A percentile compares a stretch with the other conserved stretches of the same genome.
Conservation (phyloP, 2,797 vertebrate species). For the Gymnothorax reevesii region DNA sequence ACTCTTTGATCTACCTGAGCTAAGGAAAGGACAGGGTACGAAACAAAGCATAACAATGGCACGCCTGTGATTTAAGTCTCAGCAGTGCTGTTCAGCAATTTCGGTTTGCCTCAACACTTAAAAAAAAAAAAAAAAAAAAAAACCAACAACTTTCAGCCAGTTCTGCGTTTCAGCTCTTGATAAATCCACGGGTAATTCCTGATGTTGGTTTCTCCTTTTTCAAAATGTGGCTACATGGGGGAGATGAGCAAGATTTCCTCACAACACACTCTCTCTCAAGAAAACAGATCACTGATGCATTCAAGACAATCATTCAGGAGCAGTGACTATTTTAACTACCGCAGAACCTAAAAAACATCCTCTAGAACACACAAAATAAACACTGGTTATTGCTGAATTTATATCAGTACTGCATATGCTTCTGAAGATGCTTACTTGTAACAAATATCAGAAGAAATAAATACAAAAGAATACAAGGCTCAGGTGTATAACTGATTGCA, state of each 20-base stretch:
- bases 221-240: slow-evolving; percentile 50
- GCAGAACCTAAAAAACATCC: slow-evolving; percentile 53
- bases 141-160: slow-evolving; percentile 18
- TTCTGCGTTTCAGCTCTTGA: not conserved
- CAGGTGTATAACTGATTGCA: slow-evolving; percentile 87
- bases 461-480: slow-evolving; percentile 81
- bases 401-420: slow-evolving; percentile 65
- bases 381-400: slow-evolving; percentile 68
- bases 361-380: slow-evolving; percentile 40
- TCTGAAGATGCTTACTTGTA: slow-evolving; percentile 44
- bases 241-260: slow-evolving; percentile 54
- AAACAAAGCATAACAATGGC: slow-evolving; percentile 23
- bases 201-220: slow-evolving; percentile 53
- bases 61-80: slow-evolving; percentile 44
- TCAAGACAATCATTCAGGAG: slow-evolving; percentile 12
- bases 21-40: slow-evolving; percentile 46
- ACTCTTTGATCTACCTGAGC: slow-evolving; percentile 39
- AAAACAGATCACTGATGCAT: slow-evolving; percentile 62
- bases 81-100: slow-evolving; percentile 22
- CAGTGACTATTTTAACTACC: slow-evolving; percentile 49
- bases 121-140: slow-evolving; percentile 39
- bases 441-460: slow-evolving; percentile 72
- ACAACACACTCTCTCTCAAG: slow-evolving; percentile 51
- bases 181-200: not conserved
- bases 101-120: slow-evolving; percentile 16